Percentiles rank a stretch among this genome's conserved stretches.
Conservation (phyloP, 2,797 vertebrate genomes). For the Hylomyscus alleni region DNA sequence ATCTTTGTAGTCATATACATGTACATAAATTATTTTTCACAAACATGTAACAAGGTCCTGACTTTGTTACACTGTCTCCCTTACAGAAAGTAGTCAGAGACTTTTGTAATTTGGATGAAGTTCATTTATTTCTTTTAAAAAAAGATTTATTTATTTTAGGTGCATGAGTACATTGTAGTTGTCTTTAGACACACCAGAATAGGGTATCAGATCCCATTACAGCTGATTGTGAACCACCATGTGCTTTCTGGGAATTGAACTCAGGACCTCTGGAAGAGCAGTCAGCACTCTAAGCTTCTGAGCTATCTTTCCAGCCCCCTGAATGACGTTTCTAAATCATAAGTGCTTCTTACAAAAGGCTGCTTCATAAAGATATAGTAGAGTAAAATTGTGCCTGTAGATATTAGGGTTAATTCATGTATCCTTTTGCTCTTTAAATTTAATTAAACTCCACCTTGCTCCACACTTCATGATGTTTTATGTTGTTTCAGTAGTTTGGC, state of each 20-base stretch:
- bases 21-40: constrained; percentile 45
- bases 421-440: constrained; percentile 31
- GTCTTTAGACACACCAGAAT: too few relatives aligned
- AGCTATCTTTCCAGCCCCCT: not conserved
- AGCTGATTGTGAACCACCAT: too few relatives aligned
- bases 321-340: constrained; percentile 52
- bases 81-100: constrained; percentile 1
- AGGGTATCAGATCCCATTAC: too few relatives aligned
- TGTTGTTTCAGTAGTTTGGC: constrained; percentile 43
- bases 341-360: constrained; percentile 39
- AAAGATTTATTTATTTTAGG: too few relatives aligned
- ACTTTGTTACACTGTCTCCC: constrained; percentile 4
- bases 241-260: too few relatives aligned
- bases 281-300: too few relatives aligned
- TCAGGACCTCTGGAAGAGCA: too few relatives aligned
- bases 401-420: not conserved
- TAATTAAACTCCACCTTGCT: constrained; percentile 40
- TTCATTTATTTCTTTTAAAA: not conserved
- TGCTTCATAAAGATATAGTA: constrained; percentile 22
- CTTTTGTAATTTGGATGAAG: constrained; percentile 50
- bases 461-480: not conserved
- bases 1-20: not conserved
- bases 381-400: constrained; percentile 34
- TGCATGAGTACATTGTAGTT: too few relatives aligned
- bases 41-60: not conserved